Evolutionary conservation across 1,140 invertebrate genomes (phyloP), one percentile per base, ranked within the genome.

Genomic region (Dufourea novaeangliae): DNA sequence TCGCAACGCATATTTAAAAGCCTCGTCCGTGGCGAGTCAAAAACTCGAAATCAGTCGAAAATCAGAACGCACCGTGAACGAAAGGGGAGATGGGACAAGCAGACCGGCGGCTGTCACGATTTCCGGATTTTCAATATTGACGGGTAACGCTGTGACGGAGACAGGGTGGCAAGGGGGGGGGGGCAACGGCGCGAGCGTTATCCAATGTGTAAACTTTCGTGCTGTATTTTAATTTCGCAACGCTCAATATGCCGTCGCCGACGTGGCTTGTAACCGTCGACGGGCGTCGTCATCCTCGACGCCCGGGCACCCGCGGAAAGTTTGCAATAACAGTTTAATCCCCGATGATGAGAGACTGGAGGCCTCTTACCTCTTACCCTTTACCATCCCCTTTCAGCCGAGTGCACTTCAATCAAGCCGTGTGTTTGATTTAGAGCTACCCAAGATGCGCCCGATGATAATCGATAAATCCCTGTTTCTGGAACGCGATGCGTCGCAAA

Each of bases 241-340:
- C 80, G 79, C 81, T 89, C 87, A 88, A 89, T 89, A 90, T 88
- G 74, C 64, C 83, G 77, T 63, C 80, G 67, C 29, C 62, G 59
- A 11, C 63, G 52, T 29, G 8, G 34, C 52, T 54, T 61, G 44
- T 46, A 39, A 25, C 39, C 57, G 59, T 29, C 54, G 66, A 50
- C 46, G 46, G 46, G 46, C 46, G 46, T 50, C 46, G 46, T 50
- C 46, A 50, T 50, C 46, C 46, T 44, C 78, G 75, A 22, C 54
- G 77, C 64, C 73, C 79, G 61, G n/a, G 62, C 74, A 68, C 62
- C n/a, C 73, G 78, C 62, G 76, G 71, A 83, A 86, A 80, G 86
- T 87, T 84, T 86, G 85, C 88, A 90, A 90, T 90, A 90, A 90
- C 87, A 89, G 84, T 90, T 89, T 90, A 90, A 90, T 90, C 89